Base-by-base conservation (phyloP, 1,140 invertebrate genomes). In the Brachionus paranguensis region DNA sequence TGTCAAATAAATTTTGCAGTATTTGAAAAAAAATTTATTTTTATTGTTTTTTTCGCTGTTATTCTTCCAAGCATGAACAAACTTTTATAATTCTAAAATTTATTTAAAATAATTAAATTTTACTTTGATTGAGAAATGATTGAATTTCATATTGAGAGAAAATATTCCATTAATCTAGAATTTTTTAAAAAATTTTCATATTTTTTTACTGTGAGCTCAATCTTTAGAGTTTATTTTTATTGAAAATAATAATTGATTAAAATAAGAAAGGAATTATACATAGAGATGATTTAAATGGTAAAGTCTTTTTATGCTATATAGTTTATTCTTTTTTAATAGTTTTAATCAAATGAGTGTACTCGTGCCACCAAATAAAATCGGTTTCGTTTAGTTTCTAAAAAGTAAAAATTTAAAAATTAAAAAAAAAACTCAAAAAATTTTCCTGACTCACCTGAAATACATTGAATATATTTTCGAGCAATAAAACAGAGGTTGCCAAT, bases 351-450 rank as follows among this genome's bases (percentile, higher is more conserved):
- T 72, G 68, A 43, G 17, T 43, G 41, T 41, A 72, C 33, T 72
- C 68, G 17, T 72, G 68, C 68, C 68, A 72, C 68, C 68, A 72
- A 20, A 72, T 43, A 72, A 43, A 72, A 41, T 72, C 37, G 33
- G 17, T 43, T n/a, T 43, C 37, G 17, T 72, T 72, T 41, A 72
- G 47, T 43, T 20, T 72, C 33, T 72, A n/a, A 14, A 24, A 60
- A 60, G 6, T 43, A 41, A 37, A 33, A 17, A 68, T 33, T 29
- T 37, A 24, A n/a, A 33, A 7, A 37, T 37, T 24, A 27, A 29
- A 65, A 27, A 37, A 37, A 37, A 37, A 37, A 3, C 33, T 29
- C 3, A 29, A 37, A 37, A 5, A 37, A 37, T 1, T 7, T 2
- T 37, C 33, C 6, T 37, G 6, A 37, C 12, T 72, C 33, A 72